Percentiles rank a stretch among this genome's conserved stretches.
These are phyloP conservation scores for Acyrthosiphon pisum DNA, from an alignment of 1,140 invertebrate genomes.

Conservation along the genomic window DNA sequence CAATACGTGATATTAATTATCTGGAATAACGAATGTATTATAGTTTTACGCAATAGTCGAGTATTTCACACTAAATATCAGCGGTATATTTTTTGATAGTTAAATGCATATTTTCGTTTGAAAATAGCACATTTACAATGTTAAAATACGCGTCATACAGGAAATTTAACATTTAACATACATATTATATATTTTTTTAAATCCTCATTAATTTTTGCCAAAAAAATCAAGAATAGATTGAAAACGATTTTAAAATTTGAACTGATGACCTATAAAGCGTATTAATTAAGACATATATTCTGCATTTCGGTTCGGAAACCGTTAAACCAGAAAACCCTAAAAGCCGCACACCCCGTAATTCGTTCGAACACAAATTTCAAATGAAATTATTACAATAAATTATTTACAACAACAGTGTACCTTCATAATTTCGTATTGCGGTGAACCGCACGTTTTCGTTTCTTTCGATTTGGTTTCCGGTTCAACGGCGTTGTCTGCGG, in stretches of 20 bases:
- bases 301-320: neutral
- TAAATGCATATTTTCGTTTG: neutral
- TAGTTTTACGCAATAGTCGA: neutral
- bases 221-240: neutral
- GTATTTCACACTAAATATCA: neutral
- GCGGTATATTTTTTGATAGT: neutral
- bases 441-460: constrained; percentile 25
- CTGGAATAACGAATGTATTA: neutral
- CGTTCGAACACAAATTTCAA: neutral
- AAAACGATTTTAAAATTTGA: neutral
- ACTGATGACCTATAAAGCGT: neutral
- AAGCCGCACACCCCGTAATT: neutral
- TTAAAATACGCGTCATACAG: too few relatives aligned
- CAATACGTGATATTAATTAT: neutral
- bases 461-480: constrained; percentile 15
- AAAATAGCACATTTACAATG: too few relatives aligned
- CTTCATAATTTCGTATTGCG: constrained; percentile 55
- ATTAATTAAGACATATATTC: neutral
- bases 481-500: constrained; percentile 33
- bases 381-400: neutral
- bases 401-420: neutral
- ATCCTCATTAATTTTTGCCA: too few relatives aligned
- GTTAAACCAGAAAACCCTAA: neutral
- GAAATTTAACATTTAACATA: too few relatives aligned
- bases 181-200: too few relatives aligned